These are phyloP conservation scores for Pammene fasciana DNA, from an alignment of 2,888 invertebrate species.

Conservation along the genomic window DNA sequence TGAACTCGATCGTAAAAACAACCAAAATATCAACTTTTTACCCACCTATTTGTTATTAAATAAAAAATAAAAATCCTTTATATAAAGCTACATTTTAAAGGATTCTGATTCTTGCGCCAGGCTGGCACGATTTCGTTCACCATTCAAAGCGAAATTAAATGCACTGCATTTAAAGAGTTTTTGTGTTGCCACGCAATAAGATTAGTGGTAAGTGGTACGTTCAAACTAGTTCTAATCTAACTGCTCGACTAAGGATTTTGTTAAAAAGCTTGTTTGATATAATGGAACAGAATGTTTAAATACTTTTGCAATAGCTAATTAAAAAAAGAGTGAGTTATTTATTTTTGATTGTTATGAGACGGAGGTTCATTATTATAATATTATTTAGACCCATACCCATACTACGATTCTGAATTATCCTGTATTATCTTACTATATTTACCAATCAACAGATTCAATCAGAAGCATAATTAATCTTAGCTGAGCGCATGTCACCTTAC, in stretches of 20 bases:
- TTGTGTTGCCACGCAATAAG: conserved; percentile 45
- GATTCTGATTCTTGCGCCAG: conserved; percentile 42
- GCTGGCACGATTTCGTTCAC: conserved; percentile 46
- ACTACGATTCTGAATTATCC: not conserved
- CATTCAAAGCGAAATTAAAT: conserved; percentile 44
- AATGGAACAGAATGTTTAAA: conserved; percentile 31
- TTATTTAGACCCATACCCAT: too few species aligned
- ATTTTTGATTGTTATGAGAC: too few species aligned
- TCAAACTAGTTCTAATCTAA: conserved; percentile 26
- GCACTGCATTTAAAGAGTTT: conserved; percentile 45
- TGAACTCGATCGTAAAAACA: too few species aligned
- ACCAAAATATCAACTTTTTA: too few species aligned
- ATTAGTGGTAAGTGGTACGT: conserved; percentile 42
- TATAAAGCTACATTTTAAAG: conserved; percentile 39
- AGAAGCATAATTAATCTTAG: conserved; percentile 26
- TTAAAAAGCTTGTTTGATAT: conserved; percentile 31
- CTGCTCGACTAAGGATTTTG: conserved; percentile 28
- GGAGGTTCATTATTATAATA: too few species aligned
- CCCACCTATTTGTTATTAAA: not conserved
- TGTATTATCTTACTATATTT: not conserved
- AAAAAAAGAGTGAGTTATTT: too few species aligned
- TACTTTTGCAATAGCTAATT: too few species aligned
- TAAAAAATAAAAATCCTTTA: too few species aligned
- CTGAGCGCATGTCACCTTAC: conserved; percentile 24
- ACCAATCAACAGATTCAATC: conserved; percentile 17